Base-by-base conservation (phyloP, 2,888 invertebrate species). In the Bellardia pandia region DNA sequence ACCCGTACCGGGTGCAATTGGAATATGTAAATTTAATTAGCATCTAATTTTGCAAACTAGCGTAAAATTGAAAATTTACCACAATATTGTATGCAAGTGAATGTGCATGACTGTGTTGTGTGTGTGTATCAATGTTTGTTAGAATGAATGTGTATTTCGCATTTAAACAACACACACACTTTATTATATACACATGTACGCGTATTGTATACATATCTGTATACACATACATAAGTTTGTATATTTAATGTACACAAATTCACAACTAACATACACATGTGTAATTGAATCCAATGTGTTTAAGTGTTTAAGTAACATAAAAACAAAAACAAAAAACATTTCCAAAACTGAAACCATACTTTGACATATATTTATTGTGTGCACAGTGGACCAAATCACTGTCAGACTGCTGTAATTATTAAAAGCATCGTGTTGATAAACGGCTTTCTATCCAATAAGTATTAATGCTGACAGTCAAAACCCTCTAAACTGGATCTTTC, bases 21-120 rank as follows among this genome's bases (percentile, higher is more conserved):
- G 88, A 86, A 89, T 89, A 90, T 90, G 90, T 86, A 89, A 89
- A 89, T 89, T 89, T 89, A 90, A 90, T 90, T 89, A 89, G 90
- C 89, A 88, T 88, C 89, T 89, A 89, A 90, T 89, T 89, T 88
- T 78, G 89, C 81, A 88, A 88, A 89, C 87, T 88, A 88, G 89
- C 89, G 88, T 89, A 88, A 89, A 90, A 89, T 90, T 89, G 89
- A 89, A 90, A 89, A 89, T 88, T 88, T 88, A 89, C 88, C 89
- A 88, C 89, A 88, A 80, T 85, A 78, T 81, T 82, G 68, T 84
- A 77, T 84, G 71, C 66, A 76, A 69, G 78, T 75, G 76, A 48
- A 81, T 62, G 30, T 23, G 42, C 60, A 3, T 37, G 37, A 33
- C 33, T 37, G 37, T 6, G 6, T 37, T 6, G 6, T 37, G 37